phyloP scores from a whole-genome alignment of 2,113 vertebrate genomes.

The Stigmatopora argus region DNA sequence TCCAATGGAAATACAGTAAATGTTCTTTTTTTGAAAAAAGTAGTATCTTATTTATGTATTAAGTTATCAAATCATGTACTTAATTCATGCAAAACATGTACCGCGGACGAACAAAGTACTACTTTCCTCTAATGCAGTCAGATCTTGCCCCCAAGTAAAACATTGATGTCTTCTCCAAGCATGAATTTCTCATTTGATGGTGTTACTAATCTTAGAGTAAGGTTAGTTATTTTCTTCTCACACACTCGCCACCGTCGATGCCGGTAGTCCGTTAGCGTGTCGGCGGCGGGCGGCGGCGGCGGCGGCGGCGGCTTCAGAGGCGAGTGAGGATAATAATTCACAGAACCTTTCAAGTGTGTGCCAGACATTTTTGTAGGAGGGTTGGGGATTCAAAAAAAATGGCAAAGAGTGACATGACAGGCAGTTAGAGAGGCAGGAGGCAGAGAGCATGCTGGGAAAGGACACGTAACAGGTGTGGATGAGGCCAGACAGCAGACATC shows the following conservation, averaged over 20 bases:
- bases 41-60: neutral
- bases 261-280: conserved; percentile 46
- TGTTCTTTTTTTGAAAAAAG: no score
- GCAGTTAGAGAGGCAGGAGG: conserved; percentile 23
- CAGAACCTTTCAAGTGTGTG: conserved; percentile 36
- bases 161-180: neutral
- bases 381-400: conserved; percentile 5
- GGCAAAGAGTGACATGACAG: conserved; percentile 19
- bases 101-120: no score
- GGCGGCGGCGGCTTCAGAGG: conserved; percentile 38
- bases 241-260: conserved; percentile 21
- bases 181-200: neutral
- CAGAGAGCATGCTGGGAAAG: conserved; percentile 15
- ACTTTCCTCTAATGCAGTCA: neutral
- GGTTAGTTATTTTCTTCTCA: neutral
- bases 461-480: conserved; percentile 44
- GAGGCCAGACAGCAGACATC: neutral
- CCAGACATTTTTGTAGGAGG: conserved; percentile 9
- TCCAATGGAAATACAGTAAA: no score
- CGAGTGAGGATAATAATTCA: conserved; percentile 39
- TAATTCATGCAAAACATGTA: no score
- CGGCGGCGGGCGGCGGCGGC: no score
- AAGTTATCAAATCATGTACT: neutral
- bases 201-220: neutral
- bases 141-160: neutral